Percentiles rank a stretch among this genome's conserved stretches.
These are phyloP conservation scores for Spermophilus dauricus DNA, from an alignment of 2,113 vertebrate species.

Conservation along the genomic window DNA sequence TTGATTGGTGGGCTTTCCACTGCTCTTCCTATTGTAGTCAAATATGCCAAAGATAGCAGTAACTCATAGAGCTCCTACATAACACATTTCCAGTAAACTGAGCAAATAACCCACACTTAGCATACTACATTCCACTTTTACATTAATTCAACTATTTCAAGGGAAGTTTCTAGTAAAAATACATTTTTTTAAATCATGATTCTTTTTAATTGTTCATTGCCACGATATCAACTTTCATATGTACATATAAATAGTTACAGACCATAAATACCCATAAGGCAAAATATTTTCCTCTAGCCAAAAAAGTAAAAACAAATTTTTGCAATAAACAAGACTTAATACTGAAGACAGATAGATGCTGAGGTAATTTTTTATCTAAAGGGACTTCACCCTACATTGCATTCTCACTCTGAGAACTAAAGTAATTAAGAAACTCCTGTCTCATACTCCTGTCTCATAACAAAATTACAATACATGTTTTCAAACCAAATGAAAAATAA, in stretches of 20 bases:
- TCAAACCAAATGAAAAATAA: slow-evolving; percentile 57
- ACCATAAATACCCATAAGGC: slow-evolving; percentile 69
- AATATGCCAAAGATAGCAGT: too few relatives aligned
- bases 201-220: too few relatives aligned
- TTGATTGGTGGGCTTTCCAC: too few relatives aligned
- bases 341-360: slow-evolving; percentile 58
- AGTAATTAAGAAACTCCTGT: neutral
- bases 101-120: too few relatives aligned
- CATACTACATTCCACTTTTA: too few relatives aligned
- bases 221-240: neutral
- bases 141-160: too few relatives aligned
- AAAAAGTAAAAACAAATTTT: slow-evolving; percentile 21
- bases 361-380: slow-evolving; percentile 77
- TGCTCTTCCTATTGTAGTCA: too few relatives aligned
- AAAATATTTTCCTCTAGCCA: neutral
- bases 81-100: too few relatives aligned
- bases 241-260: slow-evolving; percentile 67
- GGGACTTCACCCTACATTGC: slow-evolving; percentile 29
- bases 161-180: too few relatives aligned
- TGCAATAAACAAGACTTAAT: neutral
- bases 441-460: neutral
- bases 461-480: slow-evolving; percentile 20
- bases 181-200: too few relatives aligned
- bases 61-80: too few relatives aligned
- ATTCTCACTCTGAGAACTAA: slow-evolving; percentile 54